Evolutionary conservation across 53 echinoderm and acorn worm genomes (phyloP).

Genomic region (Antedon mediterranea): DNA sequence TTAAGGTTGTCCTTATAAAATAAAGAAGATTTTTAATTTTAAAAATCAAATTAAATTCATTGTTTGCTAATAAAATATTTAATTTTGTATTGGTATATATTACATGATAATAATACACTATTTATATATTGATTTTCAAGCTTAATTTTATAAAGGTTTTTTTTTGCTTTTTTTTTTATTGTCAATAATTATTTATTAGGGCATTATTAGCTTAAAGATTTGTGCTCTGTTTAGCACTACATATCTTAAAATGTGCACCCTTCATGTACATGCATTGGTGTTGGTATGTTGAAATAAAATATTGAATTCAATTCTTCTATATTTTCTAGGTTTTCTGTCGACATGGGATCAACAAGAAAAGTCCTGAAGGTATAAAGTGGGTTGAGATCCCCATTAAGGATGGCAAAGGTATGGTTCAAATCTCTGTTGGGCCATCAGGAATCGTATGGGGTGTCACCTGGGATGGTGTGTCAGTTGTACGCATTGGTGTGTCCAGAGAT

Average conservation of each 20-base stretch:
- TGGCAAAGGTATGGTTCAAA: slow-evolving; percentile 61
- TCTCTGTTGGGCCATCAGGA: slow-evolving; percentile 74
- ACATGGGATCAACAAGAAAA: slow-evolving; percentile 54
- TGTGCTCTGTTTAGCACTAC: not conserved
- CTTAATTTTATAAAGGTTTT: too few relatives aligned
- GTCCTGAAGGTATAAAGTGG: slow-evolving; percentile 85
- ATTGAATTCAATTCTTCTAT: not conserved
- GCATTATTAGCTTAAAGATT: too few relatives aligned
- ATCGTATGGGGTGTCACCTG: slow-evolving; percentile 88
- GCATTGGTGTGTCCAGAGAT: slow-evolving; percentile 71
- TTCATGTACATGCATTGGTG: not conserved
- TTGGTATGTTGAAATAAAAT: not conserved
- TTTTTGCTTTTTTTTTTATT: too few relatives aligned
- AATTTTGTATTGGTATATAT: too few relatives aligned
- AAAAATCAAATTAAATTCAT: too few relatives aligned
- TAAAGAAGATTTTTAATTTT: too few relatives aligned
- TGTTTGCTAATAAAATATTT: too few relatives aligned
- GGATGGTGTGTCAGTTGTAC: slow-evolving; percentile 73
- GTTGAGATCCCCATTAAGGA: slow-evolving; percentile 52
- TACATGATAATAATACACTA: too few relatives aligned
- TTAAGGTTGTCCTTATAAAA: too few relatives aligned
- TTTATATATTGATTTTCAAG: too few relatives aligned
- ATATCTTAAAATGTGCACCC: not conserved
- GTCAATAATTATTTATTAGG: too few relatives aligned
- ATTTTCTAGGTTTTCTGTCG: slow-evolving; percentile 62